Evolutionary conservation across 2,797 vertebrate genomes (phyloP).

Genomic region (Cryptoprocta ferox): DNA sequence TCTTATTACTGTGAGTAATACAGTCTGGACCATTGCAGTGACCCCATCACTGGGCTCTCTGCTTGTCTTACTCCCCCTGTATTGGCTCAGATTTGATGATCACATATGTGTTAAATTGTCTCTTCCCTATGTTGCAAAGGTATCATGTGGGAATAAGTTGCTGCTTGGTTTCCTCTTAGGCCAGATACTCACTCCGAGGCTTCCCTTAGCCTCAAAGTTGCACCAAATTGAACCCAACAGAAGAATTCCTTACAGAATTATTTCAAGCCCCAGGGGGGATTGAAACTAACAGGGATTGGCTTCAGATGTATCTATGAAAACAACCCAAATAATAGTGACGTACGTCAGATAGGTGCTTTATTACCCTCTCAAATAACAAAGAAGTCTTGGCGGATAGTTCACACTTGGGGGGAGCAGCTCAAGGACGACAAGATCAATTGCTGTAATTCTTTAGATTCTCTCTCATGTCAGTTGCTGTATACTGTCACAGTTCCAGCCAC

Average conservation of each 20-base stretch:
- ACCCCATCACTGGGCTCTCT: not conserved
- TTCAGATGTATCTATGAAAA: not conserved
- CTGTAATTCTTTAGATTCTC: not conserved
- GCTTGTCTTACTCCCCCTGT: not conserved
- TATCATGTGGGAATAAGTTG: not conserved
- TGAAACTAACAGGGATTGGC: not conserved
- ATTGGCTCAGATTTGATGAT: not conserved
- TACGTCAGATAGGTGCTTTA: not conserved
- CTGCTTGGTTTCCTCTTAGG: not conserved
- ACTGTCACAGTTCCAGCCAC: fast-evolving
- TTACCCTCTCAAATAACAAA: not conserved
- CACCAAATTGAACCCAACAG: not conserved
- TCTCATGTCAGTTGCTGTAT: not conserved
- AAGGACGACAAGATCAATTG: not conserved
- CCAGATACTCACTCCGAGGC: not conserved
- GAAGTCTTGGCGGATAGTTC: not conserved
- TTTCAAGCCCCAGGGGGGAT: not conserved
- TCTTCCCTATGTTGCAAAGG: not conserved
- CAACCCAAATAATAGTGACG: not conserved
- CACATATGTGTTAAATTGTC: not conserved
- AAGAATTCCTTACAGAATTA: not conserved
- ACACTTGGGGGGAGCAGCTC: not conserved
- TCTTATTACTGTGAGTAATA: not conserved
- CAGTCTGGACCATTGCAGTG: not conserved
- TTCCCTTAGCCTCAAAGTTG: not conserved